Conservation (phyloP, 2,113 vertebrate genomes). For the Aptenodytes patagonicus region DNA sequence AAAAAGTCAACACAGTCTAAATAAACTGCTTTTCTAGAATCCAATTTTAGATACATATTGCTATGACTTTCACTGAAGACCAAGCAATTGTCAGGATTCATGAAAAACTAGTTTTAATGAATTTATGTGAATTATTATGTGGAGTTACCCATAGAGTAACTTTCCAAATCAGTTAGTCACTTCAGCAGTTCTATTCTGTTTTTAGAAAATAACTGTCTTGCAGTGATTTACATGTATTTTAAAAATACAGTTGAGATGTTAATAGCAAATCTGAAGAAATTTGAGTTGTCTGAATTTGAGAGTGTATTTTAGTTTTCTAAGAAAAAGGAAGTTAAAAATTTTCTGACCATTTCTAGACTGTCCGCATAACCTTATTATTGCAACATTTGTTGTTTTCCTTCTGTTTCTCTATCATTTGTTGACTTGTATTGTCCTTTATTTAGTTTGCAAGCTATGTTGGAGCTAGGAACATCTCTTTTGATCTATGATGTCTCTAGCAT, state of each 20-base stretch:
- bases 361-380: background rate
- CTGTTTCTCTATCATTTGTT: background rate
- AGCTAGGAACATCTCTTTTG: slow-evolving; percentile 25
- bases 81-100: background rate
- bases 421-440: slow-evolving; percentile 23
- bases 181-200: background rate
- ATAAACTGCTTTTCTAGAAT: background rate
- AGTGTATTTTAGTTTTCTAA: background rate
- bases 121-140: background rate
- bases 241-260: background rate
- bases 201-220: background rate
- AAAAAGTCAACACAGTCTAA: background rate
- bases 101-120: background rate
- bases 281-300: background rate
- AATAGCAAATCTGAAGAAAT: background rate
- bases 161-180: background rate
- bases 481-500: slow-evolving; percentile 6
- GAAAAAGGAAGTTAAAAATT: background rate
- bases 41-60: background rate
- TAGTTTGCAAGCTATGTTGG: background rate
- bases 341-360: background rate
- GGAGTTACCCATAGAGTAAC: background rate
- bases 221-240: background rate
- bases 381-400: background rate
- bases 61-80: background rate